Base-by-base conservation (phyloP, 1,140 invertebrate species). In the Drosophila setifemur region DNA sequence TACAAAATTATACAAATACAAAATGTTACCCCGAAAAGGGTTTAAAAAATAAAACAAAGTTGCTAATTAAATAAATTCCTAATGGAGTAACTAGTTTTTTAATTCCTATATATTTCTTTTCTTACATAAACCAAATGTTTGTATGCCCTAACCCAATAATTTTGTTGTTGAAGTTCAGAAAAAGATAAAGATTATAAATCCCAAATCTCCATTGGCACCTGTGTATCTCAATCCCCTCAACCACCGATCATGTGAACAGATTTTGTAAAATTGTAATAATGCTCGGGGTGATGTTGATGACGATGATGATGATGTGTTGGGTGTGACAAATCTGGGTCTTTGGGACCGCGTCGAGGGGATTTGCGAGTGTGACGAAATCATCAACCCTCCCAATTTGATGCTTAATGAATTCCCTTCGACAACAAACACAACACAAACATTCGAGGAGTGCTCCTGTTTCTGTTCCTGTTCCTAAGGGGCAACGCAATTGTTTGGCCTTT, bases 401-500 rank as follows among this genome's bases (percentile, higher is more conserved):
- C 79, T 64, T 85, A 83, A 86, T 86, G 60, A 85, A 85, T 75
- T 83, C 75, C 77, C 69, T 63, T 66, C 61, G 74, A 54, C 44
- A 79, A 48, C 63, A 77, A 72, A 40, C 61, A 52, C 50, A 78
- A 47, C n/a, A n/a, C n/a, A n/a, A n/a, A n/a, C n/a, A n/a, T 61
- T 43, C 48, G 67, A 73, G 47, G 43, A 75, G 52, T 71, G 76
- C 48, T 78, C 52, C 39, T 77, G 54, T 52, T 67, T 49, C 47
- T 71, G 45, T 28, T 42, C 14, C 47, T 58, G 57, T 35, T 49
- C 52, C 52, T 71, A n/a, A n/a, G 35, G 64, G 48, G 47, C 57
- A 83, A 58, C 77, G 67, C 61, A 69, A 76, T 86, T 86, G 82
- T 86, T 86, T 76, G 72, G 72, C 82, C 81, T 86, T 81, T 86